A percentile compares a stretch with the other conserved stretches of the same genome.
Evolutionary conservation across 2,797 vertebrate genomes (phyloP).

Genomic region (Odontamblyopus rebecca): DNA sequence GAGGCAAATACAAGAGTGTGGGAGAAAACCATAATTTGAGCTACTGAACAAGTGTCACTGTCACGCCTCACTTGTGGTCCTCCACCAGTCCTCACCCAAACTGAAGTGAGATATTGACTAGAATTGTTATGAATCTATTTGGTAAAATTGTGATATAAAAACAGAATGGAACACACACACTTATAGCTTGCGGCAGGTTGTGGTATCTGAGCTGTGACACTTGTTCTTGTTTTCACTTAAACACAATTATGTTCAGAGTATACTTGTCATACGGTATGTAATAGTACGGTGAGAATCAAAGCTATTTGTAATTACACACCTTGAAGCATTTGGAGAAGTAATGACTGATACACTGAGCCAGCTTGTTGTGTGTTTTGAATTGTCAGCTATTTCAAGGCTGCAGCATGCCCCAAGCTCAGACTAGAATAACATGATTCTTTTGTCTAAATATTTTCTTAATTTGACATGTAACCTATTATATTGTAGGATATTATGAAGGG

Average conservation of each 20-base stretch:
- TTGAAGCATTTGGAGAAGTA: conserved; percentile 54
- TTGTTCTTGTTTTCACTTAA: conserved; percentile 41
- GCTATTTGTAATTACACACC: conserved; percentile 64
- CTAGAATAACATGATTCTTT: neutral
- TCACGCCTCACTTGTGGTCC: conserved; percentile 21
- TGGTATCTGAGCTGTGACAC: neutral
- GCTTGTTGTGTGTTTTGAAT: neutral
- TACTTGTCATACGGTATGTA: neutral
- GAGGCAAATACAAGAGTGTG: conserved; percentile 10
- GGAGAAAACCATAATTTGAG: conserved; percentile 26
- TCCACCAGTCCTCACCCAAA: conserved; percentile 10
- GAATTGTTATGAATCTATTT: conserved; percentile 19
- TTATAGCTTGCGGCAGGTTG: neutral
- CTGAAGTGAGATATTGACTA: conserved; percentile 44
- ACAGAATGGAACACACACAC: neutral
- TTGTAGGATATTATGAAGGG: neutral
- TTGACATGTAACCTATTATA: neutral
- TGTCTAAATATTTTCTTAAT: neutral
- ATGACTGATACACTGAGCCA: conserved; percentile 46
- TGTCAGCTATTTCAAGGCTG: conserved; percentile 45
- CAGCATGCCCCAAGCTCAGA: neutral
- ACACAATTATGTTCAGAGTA: conserved; percentile 38
- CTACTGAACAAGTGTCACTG: conserved; percentile 42
- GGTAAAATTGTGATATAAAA: conserved; percentile 23
- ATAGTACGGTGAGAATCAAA: conserved; percentile 50